These are phyloP conservation scores for Physella acuta DNA, from an alignment of 1,140 invertebrate genomes.

Conservation along the genomic window DNA sequence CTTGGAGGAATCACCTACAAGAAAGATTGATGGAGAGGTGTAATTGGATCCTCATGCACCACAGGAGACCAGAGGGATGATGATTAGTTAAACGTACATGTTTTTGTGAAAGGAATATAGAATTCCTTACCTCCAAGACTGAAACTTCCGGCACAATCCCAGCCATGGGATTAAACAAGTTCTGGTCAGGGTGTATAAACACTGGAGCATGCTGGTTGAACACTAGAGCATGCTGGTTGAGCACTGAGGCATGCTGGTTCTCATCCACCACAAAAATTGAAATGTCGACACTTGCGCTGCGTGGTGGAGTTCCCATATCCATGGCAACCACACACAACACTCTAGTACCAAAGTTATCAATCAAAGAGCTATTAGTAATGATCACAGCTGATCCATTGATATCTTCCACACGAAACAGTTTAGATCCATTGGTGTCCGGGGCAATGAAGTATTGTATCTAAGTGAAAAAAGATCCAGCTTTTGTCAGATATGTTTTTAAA, in stretches of 20 bases:
- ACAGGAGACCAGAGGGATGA: no score
- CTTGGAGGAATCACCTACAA: no score
- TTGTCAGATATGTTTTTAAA: no score
- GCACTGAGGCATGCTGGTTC: no score
- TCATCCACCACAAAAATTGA: conserved; percentile 31
- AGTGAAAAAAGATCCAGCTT: no score
- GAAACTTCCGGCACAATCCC: conserved; percentile 9
- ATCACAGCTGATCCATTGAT: not conserved
- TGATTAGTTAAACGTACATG: no score
- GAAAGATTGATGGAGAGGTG: no score
- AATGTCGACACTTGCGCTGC: conserved; percentile 18
- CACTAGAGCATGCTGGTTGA: no score
- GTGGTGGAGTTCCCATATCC: conserved; percentile 28
- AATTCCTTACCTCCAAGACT: conserved; percentile 21
- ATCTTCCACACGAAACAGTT: conserved; percentile 17
- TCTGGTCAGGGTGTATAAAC: conserved; percentile 25
- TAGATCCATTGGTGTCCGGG: conserved; percentile 9
- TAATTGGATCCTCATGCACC: no score
- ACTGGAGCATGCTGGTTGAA: conserved; percentile 29
- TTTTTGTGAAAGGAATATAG: no score
- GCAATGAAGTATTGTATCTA: conserved; percentile 18
- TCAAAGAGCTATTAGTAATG: conserved; percentile 18
- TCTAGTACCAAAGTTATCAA: conserved; percentile 24
- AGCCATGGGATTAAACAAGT: not conserved
- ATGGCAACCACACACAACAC: conserved; percentile 29